A percentile compares a stretch with the other conserved stretches of the same genome.
These are phyloP conservation scores for Euspilapteryx auroguttella DNA, from an alignment of 2,888 invertebrate genomes.

Conservation along the genomic window DNA sequence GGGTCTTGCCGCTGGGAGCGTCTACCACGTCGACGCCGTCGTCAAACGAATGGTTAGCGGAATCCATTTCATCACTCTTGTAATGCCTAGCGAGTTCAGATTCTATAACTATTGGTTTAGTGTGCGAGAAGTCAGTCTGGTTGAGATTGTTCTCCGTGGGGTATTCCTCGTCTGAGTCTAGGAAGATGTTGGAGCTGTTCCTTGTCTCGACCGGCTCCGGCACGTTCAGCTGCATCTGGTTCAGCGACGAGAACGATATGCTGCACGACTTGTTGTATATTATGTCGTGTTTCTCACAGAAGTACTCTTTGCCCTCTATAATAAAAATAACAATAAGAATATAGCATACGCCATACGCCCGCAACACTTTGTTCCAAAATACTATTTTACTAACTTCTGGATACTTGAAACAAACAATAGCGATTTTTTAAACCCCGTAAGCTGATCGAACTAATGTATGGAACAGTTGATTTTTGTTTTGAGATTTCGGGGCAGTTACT, in stretches of 20 bases:
- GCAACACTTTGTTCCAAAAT: no score
- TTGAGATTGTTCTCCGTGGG: constrained; percentile 48
- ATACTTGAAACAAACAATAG: background rate
- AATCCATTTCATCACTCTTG: constrained; percentile 30
- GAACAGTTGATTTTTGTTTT: no score
- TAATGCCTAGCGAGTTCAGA: constrained; percentile 28
- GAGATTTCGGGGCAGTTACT: no score
- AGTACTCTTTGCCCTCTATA: constrained; percentile 49
- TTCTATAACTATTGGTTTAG: constrained; percentile 46
- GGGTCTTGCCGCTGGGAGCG: constrained; percentile 18
- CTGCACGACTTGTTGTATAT: constrained; percentile 41
- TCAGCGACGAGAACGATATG: constrained; percentile 42
- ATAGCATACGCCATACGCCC: background rate
- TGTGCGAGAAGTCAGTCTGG: constrained; percentile 49
- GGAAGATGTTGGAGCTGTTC: constrained; percentile 29
- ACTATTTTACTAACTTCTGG: no score
- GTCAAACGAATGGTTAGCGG: constrained; percentile 46
- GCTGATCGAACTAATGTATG: no score
- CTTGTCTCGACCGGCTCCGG: constrained; percentile 40
- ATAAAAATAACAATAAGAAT: constrained; percentile 1
- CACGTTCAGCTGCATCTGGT: constrained; percentile 39
- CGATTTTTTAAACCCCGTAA: background rate
- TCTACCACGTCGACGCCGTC: constrained; percentile 45
- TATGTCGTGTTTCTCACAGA: constrained; percentile 48
- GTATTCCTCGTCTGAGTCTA: constrained; percentile 45